These are phyloP conservation scores for Hylaea fasciaria DNA, from an alignment of 2,888 invertebrate species.

Conservation along the genomic window DNA sequence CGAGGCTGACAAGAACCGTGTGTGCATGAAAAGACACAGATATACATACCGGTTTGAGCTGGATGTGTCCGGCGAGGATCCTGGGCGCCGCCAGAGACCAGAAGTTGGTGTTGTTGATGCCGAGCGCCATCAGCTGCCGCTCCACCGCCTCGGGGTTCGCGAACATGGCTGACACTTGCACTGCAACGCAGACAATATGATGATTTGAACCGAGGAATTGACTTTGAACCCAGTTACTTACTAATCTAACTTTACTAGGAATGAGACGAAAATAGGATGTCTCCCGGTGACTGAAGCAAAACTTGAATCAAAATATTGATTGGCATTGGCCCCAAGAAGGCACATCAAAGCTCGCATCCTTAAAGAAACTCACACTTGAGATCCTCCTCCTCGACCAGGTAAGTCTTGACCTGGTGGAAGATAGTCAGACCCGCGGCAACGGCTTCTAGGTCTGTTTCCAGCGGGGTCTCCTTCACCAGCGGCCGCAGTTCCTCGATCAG, in stretches of 20 bases:
- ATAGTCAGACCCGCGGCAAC: slow-evolving; percentile 69
- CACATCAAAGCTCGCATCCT: too few species aligned
- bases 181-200: slow-evolving; percentile 45
- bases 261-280: too few species aligned
- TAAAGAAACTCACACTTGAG: slow-evolving; percentile 72
- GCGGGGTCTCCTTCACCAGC: slow-evolving; percentile 59
- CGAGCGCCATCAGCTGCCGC: slow-evolving; percentile 53
- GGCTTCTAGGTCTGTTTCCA: slow-evolving; percentile 70
- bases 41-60: slow-evolving; percentile 66
- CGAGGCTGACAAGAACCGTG: too few species aligned
- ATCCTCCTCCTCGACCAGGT: slow-evolving; percentile 70
- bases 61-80: slow-evolving; percentile 63
- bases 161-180: slow-evolving; percentile 62
- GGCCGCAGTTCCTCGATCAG: slow-evolving; percentile 75
- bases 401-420: slow-evolving; percentile 75
- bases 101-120: slow-evolving; percentile 78
- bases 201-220: too few species aligned
- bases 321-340: too few species aligned
- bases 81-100: slow-evolving; percentile 76
- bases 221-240: too few species aligned
- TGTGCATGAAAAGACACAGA: too few species aligned
- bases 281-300: too few species aligned
- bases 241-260: too few species aligned
- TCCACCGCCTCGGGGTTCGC: slow-evolving; percentile 60
- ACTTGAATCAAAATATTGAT: too few species aligned